Evolutionary conservation across 2,888 invertebrate genomes (phyloP).

Genomic region (Sesamia inferens): DNA sequence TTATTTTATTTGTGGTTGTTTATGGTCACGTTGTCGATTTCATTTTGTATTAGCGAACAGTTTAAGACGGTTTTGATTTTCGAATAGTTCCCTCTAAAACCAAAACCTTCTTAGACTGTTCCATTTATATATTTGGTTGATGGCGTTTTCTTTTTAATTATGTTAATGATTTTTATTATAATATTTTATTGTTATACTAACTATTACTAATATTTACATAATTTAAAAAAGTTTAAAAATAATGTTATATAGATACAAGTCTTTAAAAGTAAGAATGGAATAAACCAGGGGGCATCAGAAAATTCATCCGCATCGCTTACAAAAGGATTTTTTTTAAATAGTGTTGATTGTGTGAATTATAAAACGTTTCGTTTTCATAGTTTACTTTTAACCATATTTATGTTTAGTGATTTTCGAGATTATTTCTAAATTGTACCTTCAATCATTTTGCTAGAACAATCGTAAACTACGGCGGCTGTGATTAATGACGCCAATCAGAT

Average conservation of each 20-base stretch:
- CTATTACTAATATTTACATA: too few relatives aligned
- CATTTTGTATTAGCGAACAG: not conserved
- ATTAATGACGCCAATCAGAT: conserved; percentile 1
- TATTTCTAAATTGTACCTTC: not conserved
- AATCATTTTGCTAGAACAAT: not conserved
- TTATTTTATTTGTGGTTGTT: not conserved
- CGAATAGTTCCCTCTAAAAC: not conserved
- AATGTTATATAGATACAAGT: too few relatives aligned
- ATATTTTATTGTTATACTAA: too few relatives aligned
- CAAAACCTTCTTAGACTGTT: too few relatives aligned
- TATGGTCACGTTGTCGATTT: not conserved
- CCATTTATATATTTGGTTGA: too few relatives aligned
- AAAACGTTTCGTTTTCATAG: not conserved
- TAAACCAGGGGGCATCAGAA: too few relatives aligned
- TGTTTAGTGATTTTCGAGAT: too few relatives aligned
- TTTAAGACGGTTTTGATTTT: not conserved
- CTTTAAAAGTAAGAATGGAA: too few relatives aligned
- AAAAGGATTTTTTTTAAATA: not conserved
- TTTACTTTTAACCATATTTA: not conserved
- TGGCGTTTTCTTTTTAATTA: too few relatives aligned
- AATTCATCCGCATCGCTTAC: too few relatives aligned
- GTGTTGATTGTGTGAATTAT: not conserved
- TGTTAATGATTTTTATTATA: too few relatives aligned
- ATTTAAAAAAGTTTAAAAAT: too few relatives aligned
- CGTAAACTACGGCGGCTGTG: not conserved